Conservation (phyloP, 2,888 invertebrate species). For the Augochlorella aurata region DNA sequence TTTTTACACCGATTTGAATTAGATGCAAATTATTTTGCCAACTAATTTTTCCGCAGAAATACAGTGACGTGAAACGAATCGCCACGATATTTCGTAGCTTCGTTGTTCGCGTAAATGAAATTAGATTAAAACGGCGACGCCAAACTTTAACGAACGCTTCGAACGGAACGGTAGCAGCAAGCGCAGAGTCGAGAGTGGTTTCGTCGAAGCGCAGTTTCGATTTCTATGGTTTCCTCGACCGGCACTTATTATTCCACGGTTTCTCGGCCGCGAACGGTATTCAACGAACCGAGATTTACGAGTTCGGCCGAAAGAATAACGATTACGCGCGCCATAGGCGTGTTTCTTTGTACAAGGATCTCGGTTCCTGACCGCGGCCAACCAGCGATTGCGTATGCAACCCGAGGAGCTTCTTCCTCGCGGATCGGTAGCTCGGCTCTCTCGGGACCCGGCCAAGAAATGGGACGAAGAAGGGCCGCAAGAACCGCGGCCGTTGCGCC, state of each 20-base stretch:
- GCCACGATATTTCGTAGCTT: too few relatives aligned
- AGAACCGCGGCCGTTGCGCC: conserved; percentile 26
- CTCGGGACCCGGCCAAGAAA: not conserved
- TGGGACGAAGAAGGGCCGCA: conserved; percentile 30
- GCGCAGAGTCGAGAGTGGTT: conserved; percentile 33
- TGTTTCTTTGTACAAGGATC: conserved; percentile 56
- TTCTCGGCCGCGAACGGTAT: conserved; percentile 42
- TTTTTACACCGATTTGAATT: too few relatives aligned
- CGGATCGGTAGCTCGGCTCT: conserved; percentile 22
- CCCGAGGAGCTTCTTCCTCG: conserved; percentile 8
- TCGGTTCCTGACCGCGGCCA: not conserved
- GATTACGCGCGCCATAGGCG: conserved; percentile 67
- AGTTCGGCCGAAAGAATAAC: conserved; percentile 67
- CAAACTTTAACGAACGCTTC: not conserved
- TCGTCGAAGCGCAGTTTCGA: conserved; percentile 57
- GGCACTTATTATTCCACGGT: conserved; percentile 37
- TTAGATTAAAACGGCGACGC: too few relatives aligned
- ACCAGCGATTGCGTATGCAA: conserved; percentile 26
- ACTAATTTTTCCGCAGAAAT: too few relatives aligned
- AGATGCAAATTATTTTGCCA: too few relatives aligned
- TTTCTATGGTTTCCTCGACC: conserved; percentile 55
- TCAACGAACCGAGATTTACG: conserved; percentile 70
- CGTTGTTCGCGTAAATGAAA: too few relatives aligned
- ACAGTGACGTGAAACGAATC: too few relatives aligned
- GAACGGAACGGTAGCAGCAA: not conserved